Evolutionary conservation across 1,140 invertebrate species (phyloP), one percentile per base, ranked within the genome.

Genomic region (Zaprionus davidi): DNA sequence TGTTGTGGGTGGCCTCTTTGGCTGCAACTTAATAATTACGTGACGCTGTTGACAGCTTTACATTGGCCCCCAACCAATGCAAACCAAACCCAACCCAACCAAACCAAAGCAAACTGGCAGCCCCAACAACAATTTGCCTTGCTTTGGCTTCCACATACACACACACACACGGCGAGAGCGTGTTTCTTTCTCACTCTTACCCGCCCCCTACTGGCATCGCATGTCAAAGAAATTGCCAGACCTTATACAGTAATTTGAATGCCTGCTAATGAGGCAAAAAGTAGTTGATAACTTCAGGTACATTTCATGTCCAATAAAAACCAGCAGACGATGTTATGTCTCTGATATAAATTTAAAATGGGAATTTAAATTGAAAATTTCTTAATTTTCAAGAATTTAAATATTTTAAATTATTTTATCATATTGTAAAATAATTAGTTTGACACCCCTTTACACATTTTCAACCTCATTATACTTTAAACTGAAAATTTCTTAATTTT

Each of bases 1-100:
- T 76, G 65, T 70, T 58, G 55, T 66, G 49, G 65, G 57, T 58
- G 72, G 49, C 26, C 58, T 41, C 70, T 71, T 71, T 65, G 70
- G 70, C 63, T 63, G 67, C 75, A 78, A 76, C 64, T 78, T 79
- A 81, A 84, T 84, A 84, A 81, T 85, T 81, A 85, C 71, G 76
- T 79, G 71, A 75, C 46, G 55, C 71, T 65, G 78, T 81, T 85
- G 82, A 85, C 82, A 85, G 80, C 82, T 78, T 71, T 71, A 36
- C 73, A 51, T 53, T 79, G 59, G 41, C 20, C n/a, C 28, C 55
- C 13, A 17, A 17, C 41, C n/a, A 46, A 31, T 31, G 28, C 7
- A 31, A 46, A 7, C n/a, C 41, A 3, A 41, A 44, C n/a, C 7
- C 2, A 44, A 44, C 41, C n/a, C 6, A 44, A 9, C 6, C 41